These are phyloP conservation scores for Zaprionus africanus DNA, from an alignment of 1,140 invertebrate species.

Conservation along the genomic window DNA sequence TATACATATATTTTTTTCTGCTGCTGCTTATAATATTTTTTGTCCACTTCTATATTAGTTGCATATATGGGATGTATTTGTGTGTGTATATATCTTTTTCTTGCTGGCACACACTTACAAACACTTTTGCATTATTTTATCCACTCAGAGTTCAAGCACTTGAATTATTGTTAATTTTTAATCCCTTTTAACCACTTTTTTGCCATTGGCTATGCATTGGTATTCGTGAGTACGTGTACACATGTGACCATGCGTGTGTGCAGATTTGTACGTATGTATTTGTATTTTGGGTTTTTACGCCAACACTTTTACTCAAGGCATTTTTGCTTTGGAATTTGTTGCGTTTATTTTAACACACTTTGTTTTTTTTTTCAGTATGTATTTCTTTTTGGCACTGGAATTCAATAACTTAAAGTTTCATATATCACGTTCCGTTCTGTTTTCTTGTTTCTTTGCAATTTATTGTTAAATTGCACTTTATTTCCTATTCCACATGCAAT, in stretches of 20 bases:
- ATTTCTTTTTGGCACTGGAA: conserved; percentile 52
- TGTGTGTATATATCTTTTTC: conserved; percentile 62
- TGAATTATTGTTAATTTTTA: conserved; percentile 68
- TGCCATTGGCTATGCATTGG: conserved; percentile 29
- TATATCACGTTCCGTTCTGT: conserved; percentile 34
- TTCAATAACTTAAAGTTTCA: conserved; percentile 24
- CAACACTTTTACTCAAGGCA: conserved; percentile 74
- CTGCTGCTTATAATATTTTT: conserved; percentile 74
- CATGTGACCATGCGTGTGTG: conserved; percentile 21
- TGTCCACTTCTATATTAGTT: conserved; percentile 71
- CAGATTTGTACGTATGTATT: conserved; percentile 36
- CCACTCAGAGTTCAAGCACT: conserved; percentile 65
- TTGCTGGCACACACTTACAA: conserved; percentile 48
- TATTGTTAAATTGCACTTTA: conserved; percentile 49
- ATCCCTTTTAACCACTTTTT: conserved; percentile 66
- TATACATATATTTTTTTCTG: conserved; percentile 58
- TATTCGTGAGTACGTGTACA: conserved; percentile 42
- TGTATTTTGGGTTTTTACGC: conserved; percentile 68
- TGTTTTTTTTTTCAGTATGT: neutral
- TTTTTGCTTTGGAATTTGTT: conserved; percentile 61
- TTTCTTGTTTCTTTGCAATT: conserved; percentile 31
- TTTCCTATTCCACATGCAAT: conserved; percentile 60
- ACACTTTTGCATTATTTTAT: conserved; percentile 27
- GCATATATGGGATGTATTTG: conserved; percentile 63
- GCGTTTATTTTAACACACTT: conserved; percentile 30